These are phyloP conservation scores for Brachypalpus laphriformis DNA, from an alignment of 2,888 invertebrate species.

Conservation along the genomic window DNA sequence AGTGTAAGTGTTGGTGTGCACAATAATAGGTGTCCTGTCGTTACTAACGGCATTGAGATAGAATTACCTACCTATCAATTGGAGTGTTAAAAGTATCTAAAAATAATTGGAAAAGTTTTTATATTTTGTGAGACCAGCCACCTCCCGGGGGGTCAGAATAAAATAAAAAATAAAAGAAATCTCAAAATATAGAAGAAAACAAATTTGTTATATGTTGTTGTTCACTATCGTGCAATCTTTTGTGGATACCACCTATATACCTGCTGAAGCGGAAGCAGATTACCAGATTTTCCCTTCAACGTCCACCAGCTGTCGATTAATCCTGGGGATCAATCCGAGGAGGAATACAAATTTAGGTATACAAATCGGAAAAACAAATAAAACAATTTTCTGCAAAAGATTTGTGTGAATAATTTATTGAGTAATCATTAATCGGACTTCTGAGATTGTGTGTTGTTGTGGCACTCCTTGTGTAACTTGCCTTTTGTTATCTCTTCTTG, in stretches of 20 bases:
- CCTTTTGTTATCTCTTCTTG: conserved; percentile 19
- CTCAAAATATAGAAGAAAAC: neutral
- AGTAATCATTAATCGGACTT: conserved; percentile 69
- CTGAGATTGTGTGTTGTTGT: conserved; percentile 50
- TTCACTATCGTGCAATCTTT: conserved; percentile 36
- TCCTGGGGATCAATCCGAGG: conserved; percentile 32
- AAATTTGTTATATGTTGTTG: neutral
- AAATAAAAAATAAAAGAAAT: neutral
- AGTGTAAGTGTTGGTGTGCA: conserved; percentile 12
- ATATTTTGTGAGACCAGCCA: conserved; percentile 1
- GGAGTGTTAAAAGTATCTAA: conserved; percentile 35
- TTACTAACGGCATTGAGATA: conserved; percentile 25
- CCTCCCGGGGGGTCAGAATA: neutral
- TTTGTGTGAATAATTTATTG: conserved; percentile 69
- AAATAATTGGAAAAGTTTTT: conserved; percentile 69
- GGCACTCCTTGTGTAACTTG: conserved; percentile 41
- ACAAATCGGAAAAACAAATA: conserved; percentile 39
- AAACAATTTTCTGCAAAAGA: conserved; percentile 65
- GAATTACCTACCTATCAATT: conserved; percentile 34
- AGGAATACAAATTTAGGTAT: conserved; percentile 58
- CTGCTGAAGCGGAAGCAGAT: conserved; percentile 17
- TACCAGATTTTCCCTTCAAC: conserved; percentile 7
- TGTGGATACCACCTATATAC: conserved; percentile 54
- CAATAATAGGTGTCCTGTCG: conserved; percentile 30
- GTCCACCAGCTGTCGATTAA: conserved; percentile 43